Percentiles rank a stretch among this genome's conserved stretches.
phyloP scores from a whole-genome alignment of 2,113 vertebrate species.

The Calonectris borealis region DNA sequence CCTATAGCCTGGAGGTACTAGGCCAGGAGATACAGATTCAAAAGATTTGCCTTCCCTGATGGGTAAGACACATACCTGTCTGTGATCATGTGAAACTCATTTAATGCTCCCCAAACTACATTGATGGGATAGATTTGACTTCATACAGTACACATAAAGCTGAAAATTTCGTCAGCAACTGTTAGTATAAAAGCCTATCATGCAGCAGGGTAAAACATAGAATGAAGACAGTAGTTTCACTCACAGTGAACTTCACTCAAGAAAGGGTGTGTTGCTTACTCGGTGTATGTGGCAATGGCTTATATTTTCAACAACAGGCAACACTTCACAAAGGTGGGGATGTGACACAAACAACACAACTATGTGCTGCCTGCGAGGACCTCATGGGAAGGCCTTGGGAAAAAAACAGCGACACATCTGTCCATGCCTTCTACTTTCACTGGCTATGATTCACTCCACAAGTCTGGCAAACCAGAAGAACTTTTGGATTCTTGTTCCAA shows the following conservation, averaged over 20 bases:
- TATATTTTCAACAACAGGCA: background rate
- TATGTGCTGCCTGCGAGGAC: accelerated
- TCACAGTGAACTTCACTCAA: background rate
- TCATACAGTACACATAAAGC: background rate
- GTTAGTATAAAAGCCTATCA: background rate
- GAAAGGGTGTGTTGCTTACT: background rate
- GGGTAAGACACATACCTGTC: background rate
- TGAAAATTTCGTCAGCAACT: background rate
- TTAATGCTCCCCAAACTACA: background rate
- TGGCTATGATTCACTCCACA: background rate
- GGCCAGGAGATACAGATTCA: background rate
- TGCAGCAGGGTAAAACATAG: background rate
- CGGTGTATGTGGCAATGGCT: background rate
- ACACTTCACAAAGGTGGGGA: background rate
- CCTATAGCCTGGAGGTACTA: background rate
- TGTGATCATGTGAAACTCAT: background rate
- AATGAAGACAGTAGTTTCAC: background rate
- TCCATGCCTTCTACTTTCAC: background rate
- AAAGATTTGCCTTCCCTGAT: background rate
- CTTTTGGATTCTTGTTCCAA: background rate
- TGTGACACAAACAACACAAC: background rate
- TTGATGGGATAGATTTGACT: background rate
- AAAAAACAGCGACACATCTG: background rate
- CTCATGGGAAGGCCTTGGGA: background rate
- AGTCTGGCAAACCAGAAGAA: background rate